Conservation (phyloP, 1,140 invertebrate genomes). For the Vollenhovia emeryi region DNA sequence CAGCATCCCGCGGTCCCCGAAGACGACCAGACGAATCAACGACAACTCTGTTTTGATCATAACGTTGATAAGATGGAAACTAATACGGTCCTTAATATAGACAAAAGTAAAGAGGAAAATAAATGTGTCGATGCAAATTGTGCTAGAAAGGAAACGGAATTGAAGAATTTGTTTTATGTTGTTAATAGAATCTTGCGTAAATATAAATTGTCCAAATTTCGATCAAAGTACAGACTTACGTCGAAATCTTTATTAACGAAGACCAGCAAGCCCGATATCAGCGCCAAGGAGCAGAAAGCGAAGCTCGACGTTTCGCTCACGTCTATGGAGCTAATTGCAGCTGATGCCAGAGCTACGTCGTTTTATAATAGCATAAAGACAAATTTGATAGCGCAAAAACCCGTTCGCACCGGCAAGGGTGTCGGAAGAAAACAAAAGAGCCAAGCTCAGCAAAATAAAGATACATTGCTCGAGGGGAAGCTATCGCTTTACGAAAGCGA, state of each 20-base stretch:
- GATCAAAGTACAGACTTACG: conserved; percentile 67
- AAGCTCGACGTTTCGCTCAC: not conserved
- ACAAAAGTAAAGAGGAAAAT: not conserved
- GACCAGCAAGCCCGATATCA: not conserved
- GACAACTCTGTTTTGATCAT: not conserved
- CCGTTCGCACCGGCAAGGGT: conserved; percentile 65
- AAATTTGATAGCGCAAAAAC: conserved; percentile 74
- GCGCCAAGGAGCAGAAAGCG: not conserved
- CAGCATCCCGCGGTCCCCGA: not conserved
- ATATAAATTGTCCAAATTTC: conserved; percentile 70
- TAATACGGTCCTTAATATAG: not conserved
- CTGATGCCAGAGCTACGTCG: conserved; percentile 60
- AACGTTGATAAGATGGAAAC: not conserved
- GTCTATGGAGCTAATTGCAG: conserved; percentile 16
- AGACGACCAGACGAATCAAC: not conserved
- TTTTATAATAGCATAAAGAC: conserved; percentile 78
- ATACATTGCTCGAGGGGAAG: not conserved
- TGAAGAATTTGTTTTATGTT: conserved; percentile 58
- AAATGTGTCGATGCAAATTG: not conserved
- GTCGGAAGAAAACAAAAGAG: conserved; percentile 48
- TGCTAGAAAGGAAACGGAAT: conserved; percentile 7
- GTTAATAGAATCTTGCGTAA: conserved; percentile 74
- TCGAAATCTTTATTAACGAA: conserved; percentile 17
- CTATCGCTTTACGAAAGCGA: not conserved
- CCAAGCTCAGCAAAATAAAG: not conserved